These are phyloP conservation scores for Sebastes schlegelii DNA, from an alignment of 2,113 vertebrate genomes.

Conservation along the genomic window DNA sequence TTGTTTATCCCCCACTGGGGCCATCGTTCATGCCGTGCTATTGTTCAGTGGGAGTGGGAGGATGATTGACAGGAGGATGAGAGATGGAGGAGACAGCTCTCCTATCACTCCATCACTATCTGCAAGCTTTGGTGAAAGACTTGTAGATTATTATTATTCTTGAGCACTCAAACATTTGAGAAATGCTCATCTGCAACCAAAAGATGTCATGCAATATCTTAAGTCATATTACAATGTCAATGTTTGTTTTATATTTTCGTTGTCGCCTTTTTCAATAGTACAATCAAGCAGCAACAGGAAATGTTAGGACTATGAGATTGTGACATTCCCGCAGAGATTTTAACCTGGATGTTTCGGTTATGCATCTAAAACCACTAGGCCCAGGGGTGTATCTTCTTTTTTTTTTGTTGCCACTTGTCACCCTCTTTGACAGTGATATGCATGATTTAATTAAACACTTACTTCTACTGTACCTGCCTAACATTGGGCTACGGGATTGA, in stretches of 20 bases:
- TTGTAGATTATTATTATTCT: slow-evolving; percentile 1
- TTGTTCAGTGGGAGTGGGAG: slow-evolving; percentile 53
- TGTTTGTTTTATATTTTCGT: neutral
- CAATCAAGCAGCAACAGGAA: neutral
- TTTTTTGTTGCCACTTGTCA: too few relatives aligned
- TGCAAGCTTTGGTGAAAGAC: neutral
- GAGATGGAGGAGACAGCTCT: slow-evolving; percentile 21
- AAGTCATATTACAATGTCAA: neutral
- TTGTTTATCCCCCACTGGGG: slow-evolving; percentile 71
- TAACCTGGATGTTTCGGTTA: neutral
- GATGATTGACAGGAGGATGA: slow-evolving; percentile 61
- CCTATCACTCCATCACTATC: slow-evolving; percentile 1
- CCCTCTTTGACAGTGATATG: too few relatives aligned
- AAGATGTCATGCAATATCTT: neutral
- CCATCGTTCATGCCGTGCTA: slow-evolving; percentile 55
- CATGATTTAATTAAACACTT: neutral
- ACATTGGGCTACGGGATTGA: too few relatives aligned
- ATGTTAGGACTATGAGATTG: neutral
- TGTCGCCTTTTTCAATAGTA: neutral
- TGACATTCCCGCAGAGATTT: neutral
- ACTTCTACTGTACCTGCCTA: neutral
- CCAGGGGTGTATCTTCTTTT: neutral
- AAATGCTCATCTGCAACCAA: neutral
- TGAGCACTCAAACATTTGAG: neutral
- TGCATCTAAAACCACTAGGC: neutral